phyloP scores from a whole-genome alignment of 2,888 invertebrate genomes.

The Drosophila pseudotakahashii region DNA sequence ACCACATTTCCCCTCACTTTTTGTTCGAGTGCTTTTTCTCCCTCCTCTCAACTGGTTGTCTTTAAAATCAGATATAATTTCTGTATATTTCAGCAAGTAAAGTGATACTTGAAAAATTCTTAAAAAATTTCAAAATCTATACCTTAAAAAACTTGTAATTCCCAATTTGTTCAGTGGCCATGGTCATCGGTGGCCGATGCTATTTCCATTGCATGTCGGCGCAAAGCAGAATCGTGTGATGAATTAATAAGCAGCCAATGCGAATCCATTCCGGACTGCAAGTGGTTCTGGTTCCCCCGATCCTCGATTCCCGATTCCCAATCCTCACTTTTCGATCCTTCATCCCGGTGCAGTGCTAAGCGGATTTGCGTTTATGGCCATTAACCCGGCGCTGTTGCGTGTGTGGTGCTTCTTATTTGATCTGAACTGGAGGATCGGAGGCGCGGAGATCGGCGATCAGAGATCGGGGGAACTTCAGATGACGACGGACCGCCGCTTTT shows the following conservation, averaged over 20 bases:
- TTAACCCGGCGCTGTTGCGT: slow-evolving; percentile 48
- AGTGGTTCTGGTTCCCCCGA: not conserved
- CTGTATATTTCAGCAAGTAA: not conserved
- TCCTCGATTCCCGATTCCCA: not conserved
- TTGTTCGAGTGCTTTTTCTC: too few species aligned
- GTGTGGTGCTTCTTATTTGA: slow-evolving; percentile 4
- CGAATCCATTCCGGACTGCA: slow-evolving; percentile 14
- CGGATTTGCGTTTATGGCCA: slow-evolving; percentile 64
- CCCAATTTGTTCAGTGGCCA: not conserved
- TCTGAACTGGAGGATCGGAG: not conserved
- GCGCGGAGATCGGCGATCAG: too few species aligned
- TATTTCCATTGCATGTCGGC: not conserved
- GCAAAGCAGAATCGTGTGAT: slow-evolving; percentile 13
- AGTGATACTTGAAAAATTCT: not conserved
- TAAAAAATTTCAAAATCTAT: not conserved
- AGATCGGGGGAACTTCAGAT: not conserved
- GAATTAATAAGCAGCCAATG: slow-evolving; percentile 23
- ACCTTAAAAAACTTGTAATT: not conserved
- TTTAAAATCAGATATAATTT: too few species aligned
- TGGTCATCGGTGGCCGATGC: not conserved
- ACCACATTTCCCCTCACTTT: too few species aligned
- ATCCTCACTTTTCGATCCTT: not conserved
- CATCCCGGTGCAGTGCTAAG: slow-evolving; percentile 46
- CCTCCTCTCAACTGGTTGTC: too few species aligned
- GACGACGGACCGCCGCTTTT: slow-evolving; percentile 40